phyloP scores from a whole-genome alignment of 2,888 invertebrate genomes.

The Drosophila cognata region DNA sequence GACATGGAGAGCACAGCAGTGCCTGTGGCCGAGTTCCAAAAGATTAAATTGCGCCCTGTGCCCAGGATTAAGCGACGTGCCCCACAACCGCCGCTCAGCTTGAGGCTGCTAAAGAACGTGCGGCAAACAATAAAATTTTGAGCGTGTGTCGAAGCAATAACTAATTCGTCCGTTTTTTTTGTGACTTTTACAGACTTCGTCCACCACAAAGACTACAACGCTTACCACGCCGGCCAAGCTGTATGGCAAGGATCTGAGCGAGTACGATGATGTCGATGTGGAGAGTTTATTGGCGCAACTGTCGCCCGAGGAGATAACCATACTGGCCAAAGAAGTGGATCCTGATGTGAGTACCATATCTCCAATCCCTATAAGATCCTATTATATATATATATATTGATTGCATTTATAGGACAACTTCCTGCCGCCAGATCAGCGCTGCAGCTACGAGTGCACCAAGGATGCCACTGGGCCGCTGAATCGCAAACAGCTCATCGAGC shows the following conservation, averaged over 20 bases:
- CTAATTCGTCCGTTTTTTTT: conserved; percentile 16
- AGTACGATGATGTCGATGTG: conserved; percentile 97
- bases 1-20: conserved; percentile 53
- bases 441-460: conserved; percentile 98
- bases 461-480: conserved; percentile 97
- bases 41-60: conserved; percentile 79
- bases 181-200: conserved; percentile 90
- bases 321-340: conserved; percentile 99
- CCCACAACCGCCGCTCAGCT: conserved; percentile 73
- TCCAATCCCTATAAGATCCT: accelerated
- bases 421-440: conserved; percentile 97
- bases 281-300: conserved; percentile 97
- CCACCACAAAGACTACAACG: conserved; percentile 94
- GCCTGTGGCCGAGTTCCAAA: conserved; percentile 80
- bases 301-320: conserved; percentile 97
- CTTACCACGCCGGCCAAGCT: conserved; percentile 96
- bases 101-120: conserved; percentile 67
- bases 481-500: conserved; percentile 97
- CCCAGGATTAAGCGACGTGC: conserved; percentile 78
- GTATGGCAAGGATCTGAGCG: conserved; percentile 94
- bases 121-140: conserved; percentile 17
- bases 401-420: conserved; percentile 92
- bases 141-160: not conserved
- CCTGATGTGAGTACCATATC: conserved; percentile 94
- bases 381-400: not conserved